These are phyloP conservation scores for Enteromius thamalakanensis DNA, from an alignment of 2,797 vertebrate genomes.

Conservation along the genomic window DNA sequence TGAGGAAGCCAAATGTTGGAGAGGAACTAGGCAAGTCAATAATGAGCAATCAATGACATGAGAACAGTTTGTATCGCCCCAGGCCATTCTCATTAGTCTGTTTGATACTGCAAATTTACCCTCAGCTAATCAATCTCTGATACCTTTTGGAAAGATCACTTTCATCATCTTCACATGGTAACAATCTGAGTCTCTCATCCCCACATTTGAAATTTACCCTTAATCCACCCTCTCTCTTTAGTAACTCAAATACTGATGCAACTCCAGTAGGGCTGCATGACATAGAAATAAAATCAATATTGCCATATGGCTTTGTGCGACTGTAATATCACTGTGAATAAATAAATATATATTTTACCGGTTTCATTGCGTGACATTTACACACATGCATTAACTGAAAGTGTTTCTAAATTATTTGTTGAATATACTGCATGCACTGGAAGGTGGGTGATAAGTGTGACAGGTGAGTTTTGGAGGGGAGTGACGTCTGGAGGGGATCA, in stretches of 20 bases:
- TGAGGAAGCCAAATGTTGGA: constrained; percentile 20
- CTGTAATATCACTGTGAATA: background rate
- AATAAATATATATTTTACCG: background rate
- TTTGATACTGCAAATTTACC: background rate
- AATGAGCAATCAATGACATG: constrained; percentile 25
- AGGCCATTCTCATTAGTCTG: constrained; percentile 27
- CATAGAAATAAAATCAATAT: background rate
- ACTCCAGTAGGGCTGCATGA: background rate
- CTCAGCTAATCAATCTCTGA: constrained; percentile 21
- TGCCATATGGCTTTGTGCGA: background rate
- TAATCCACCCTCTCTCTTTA: background rate
- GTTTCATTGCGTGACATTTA: background rate
- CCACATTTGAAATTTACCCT: background rate
- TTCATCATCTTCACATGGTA: background rate
- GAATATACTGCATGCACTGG: too few species aligned
- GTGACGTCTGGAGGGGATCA: background rate
- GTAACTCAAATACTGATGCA: constrained; percentile 5
- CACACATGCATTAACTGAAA: background rate
- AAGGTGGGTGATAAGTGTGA: background rate
- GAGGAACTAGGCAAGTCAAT: background rate
- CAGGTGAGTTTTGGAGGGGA: background rate
- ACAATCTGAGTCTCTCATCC: background rate
- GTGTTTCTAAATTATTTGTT: background rate
- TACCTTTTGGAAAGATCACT: constrained; percentile 11
- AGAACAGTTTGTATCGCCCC: background rate